Base-by-base conservation (phyloP, 2,888 invertebrate species). In the Lasioglossum oenotherae region DNA sequence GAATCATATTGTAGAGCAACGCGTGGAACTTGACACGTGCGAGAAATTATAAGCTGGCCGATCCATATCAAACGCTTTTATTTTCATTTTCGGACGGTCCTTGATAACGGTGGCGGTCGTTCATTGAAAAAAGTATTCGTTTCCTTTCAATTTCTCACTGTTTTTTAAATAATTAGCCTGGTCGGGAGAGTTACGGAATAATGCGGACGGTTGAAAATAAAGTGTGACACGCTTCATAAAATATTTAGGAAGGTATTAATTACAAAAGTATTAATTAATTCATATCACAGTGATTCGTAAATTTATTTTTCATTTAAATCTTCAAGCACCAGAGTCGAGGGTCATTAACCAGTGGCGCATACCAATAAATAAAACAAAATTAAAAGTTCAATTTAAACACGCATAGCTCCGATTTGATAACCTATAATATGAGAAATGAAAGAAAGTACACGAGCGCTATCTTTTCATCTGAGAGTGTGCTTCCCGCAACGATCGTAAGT, bases 1-100 rank as follows among this genome's bases (percentile, higher is more conserved):
- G 78, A 64, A 67, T 75, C 60, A 78, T 69, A 79, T 78, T 53
- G 78, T 57, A 27, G 16, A 27, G 35, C 35, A 12, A n/a, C 44
- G 27, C 16, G 23, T 35, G 41, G 41, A 78, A 35, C 57, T n/a
- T 44, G 60, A 75, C 57, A 53, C 46, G 31, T 35, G 71, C 16
- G 60, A 81, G 35, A 72, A 64, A 53, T 27, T 57, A 76, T 44
- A 83, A 72, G 35, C 19, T 44, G 53, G n/a, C 19, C 71, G 19
- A 35, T 73, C n/a, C 60, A 35, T 83, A 75, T 76, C 53, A 27
- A 72, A 38, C 46, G 49, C 5, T 76, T 41, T 67, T 41, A 69
- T 69, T 69, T 69, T 69, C 69, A 69, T 69, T 38, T 69, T 10
- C 4, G 23, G 10, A 8, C 69, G 69, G 19, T 4, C 10, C 35